A percentile compares a stretch with the other conserved stretches of the same genome.
phyloP scores from a whole-genome alignment of 2,113 vertebrate genomes.

The Lipotes vexillifer region DNA sequence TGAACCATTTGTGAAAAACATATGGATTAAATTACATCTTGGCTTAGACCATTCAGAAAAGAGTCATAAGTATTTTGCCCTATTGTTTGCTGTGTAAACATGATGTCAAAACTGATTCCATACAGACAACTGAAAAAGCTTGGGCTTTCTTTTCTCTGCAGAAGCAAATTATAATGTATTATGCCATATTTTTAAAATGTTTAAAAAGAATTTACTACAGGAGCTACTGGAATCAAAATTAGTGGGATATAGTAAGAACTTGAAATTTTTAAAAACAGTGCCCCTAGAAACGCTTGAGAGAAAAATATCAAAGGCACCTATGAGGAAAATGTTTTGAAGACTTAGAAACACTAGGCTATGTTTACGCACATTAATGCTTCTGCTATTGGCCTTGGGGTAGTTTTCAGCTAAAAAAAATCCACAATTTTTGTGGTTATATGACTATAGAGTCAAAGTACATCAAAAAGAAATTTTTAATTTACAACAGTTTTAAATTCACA shows the following conservation, averaged over 20 bases:
- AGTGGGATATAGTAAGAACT: neutral
- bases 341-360: neutral
- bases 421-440: neutral
- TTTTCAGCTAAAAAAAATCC: neutral
- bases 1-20: constrained; percentile 73
- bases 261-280: neutral
- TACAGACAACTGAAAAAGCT: neutral
- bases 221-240: neutral
- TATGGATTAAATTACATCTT: constrained; percentile 69
- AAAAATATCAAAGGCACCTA: neutral
- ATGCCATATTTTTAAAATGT: neutral
- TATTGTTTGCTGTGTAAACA: constrained; percentile 52
- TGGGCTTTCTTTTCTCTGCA: neutral
- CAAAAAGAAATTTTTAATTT: neutral
- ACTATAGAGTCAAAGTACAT: neutral
- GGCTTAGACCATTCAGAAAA: constrained; percentile 53
- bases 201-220: neutral
- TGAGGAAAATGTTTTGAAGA: neutral
- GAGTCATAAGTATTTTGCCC: constrained; percentile 7
- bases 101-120: constrained; percentile 20
- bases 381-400: neutral
- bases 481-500: neutral
- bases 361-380: neutral
- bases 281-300: neutral
- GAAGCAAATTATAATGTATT: neutral